A percentile compares a stretch with the other conserved stretches of the same genome.
Evolutionary conservation across 2,113 vertebrate genomes (phyloP).

Genomic region (Brachirus orientalis): DNA sequence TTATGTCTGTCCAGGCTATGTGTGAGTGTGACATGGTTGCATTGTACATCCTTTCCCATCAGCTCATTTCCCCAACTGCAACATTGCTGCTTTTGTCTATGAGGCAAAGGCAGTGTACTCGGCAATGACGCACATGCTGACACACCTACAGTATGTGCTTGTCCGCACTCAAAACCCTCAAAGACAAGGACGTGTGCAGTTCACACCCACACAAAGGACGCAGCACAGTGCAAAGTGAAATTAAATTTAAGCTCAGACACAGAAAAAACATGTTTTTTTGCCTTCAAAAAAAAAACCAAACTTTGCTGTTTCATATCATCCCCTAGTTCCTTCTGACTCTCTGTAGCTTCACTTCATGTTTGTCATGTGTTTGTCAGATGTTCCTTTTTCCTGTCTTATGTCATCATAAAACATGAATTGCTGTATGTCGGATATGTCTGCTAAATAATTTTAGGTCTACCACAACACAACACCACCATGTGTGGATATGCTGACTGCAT

Average conservation of each 20-base stretch:
- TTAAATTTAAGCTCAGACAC: not conserved
- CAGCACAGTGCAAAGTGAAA: not conserved
- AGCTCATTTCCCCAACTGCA: conserved; percentile 42
- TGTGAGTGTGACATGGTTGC: conserved; percentile 47
- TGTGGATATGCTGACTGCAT: too few species aligned
- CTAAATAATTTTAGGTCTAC: conserved; percentile 42
- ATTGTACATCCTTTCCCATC: conserved; percentile 64
- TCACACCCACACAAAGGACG: conserved; percentile 25
- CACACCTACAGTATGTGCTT: conserved; percentile 8
- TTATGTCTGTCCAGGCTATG: conserved; percentile 51
- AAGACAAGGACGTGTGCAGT: conserved; percentile 11
- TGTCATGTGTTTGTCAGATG: too few species aligned
- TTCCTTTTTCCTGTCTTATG: conserved; percentile 17
- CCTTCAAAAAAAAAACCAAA: too few species aligned
- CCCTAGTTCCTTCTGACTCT: not conserved
- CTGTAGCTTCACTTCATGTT: rapidly evolving
- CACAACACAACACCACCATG: conserved; percentile 7
- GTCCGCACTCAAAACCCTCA: conserved; percentile 1
- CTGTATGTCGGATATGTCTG: conserved; percentile 61
- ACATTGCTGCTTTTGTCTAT: conserved; percentile 56
- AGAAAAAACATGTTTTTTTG: not conserved
- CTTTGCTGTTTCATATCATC: not conserved
- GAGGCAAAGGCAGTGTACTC: conserved; percentile 42
- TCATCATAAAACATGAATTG: conserved; percentile 31
- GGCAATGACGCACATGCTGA: conserved; percentile 58